Base-by-base conservation (phyloP, 2,797 vertebrate genomes). In the Lepus oiostolus region DNA sequence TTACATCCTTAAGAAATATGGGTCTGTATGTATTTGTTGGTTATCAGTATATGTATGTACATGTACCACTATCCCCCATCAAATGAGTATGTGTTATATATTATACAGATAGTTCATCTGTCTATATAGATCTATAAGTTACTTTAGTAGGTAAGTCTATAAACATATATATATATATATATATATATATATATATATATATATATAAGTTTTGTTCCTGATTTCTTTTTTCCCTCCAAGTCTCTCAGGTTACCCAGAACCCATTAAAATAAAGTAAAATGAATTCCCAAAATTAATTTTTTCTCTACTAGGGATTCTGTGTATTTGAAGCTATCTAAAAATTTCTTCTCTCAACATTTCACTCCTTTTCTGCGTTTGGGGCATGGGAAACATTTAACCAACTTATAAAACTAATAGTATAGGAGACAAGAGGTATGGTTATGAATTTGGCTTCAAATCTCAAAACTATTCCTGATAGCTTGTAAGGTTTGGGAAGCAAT, bases 201-300 rank as follows among this genome's bases (percentile, higher is more conserved):
- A 35, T 35, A 35, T 35, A 35, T 2, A 32, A 95, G 14, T 88
- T 85, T 85, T 14, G 21, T 68, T 82, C 16, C 42, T 79, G 28
- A 17, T 32, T 82, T 54, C 42, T 85, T 84, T 91, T 89, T 86
- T 38, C 30, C 10, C 7, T 86, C 9, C 16, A 88, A n/a, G 35
- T 92, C 35, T 92, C 58, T 84, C n/a, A 35, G 16, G 62, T 88
- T 87, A 90, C 50, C 32, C 30, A 71, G 65, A 87, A 88, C 58
- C 12, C 30, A 72, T 83, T 94, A 88, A 94, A 93, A 87, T 87
- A 72, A 85, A 81, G 22, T 83, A 83, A 88, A 95, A 93, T 81
- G 3, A 86, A 84, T 94, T 84, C 12, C n/a, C 32, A 8, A 83
- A 90, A 81, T 82, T 42, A 70, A 2, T 72, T 81, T 88, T 90